Percentiles rank a stretch among this genome's conserved stretches.
These are phyloP conservation scores for Xenopus borealis DNA, from an alignment of 2,113 vertebrate species.

Conservation along the genomic window DNA sequence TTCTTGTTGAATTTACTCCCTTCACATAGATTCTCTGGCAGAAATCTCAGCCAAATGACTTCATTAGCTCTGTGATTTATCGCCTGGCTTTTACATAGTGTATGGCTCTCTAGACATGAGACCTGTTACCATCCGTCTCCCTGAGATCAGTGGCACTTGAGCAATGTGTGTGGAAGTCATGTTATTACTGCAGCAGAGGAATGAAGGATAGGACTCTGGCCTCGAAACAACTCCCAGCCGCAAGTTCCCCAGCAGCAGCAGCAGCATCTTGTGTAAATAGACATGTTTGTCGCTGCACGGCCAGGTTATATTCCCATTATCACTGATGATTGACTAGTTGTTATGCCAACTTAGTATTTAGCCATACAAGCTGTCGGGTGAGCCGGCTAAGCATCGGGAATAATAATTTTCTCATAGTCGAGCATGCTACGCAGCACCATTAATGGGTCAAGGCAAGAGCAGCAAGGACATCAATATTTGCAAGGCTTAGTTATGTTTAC, in stretches of 20 bases:
- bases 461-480: no score
- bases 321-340: slow-evolving; percentile 27
- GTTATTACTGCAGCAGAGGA: slow-evolving; percentile 55
- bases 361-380: no score
- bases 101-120: slow-evolving; percentile 46
- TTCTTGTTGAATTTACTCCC: slow-evolving; percentile 48
- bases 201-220: slow-evolving; percentile 48
- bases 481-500: no score
- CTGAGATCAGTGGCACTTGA: slow-evolving; percentile 44
- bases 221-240: slow-evolving; percentile 45
- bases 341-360: not conserved
- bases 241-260: slow-evolving; percentile 43
- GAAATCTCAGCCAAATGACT: slow-evolving; percentile 41
- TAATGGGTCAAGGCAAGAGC: no score
- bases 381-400: no score
- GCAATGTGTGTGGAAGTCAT: slow-evolving; percentile 48
- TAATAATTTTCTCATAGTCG: no score
- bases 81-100: slow-evolving; percentile 51
- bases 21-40: slow-evolving; percentile 48
- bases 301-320: slow-evolving; percentile 40
- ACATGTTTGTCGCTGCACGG: no score
- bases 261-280: slow-evolving; percentile 5
- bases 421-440: no score
- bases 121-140: slow-evolving; percentile 46
- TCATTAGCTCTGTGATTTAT: slow-evolving; percentile 51